phyloP scores from a whole-genome alignment of 2,797 vertebrate genomes.

The Agapornis canus region DNA sequence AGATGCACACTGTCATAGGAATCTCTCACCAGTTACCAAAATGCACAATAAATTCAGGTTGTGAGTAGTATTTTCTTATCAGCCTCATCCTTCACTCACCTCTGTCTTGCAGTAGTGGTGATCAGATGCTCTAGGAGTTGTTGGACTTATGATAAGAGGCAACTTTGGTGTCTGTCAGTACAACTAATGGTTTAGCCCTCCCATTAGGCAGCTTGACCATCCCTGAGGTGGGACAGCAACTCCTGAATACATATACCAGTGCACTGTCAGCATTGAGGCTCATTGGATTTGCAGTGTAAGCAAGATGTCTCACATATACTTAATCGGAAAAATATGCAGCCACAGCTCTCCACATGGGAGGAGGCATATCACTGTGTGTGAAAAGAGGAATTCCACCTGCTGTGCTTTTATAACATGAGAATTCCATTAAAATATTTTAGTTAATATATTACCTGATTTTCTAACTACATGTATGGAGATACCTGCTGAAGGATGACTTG shows the following conservation, averaged over 20 bases:
- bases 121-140: neutral
- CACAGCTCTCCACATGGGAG: neutral
- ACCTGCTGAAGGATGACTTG: neutral
- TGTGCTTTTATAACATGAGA: neutral
- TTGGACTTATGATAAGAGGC: neutral
- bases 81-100: neutral
- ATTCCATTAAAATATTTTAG: neutral
- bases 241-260: rapidly evolving
- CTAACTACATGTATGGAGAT: neutral
- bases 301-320: neutral
- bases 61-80: neutral
- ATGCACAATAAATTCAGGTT: neutral
- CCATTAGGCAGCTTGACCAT: neutral
- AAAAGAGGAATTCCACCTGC: neutral
- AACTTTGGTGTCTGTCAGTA: neutral
- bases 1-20: rapidly evolving
- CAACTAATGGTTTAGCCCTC: neutral
- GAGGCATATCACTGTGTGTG: neutral
- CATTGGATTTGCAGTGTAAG: neutral
- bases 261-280: neutral
- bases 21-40: neutral
- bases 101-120: neutral
- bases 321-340: neutral
- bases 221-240: neutral
- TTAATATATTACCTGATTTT: neutral